A percentile compares a stretch with the other conserved stretches of the same genome.
Conservation (phyloP, 2,113 vertebrate species). For the Myotis davidii region DNA sequence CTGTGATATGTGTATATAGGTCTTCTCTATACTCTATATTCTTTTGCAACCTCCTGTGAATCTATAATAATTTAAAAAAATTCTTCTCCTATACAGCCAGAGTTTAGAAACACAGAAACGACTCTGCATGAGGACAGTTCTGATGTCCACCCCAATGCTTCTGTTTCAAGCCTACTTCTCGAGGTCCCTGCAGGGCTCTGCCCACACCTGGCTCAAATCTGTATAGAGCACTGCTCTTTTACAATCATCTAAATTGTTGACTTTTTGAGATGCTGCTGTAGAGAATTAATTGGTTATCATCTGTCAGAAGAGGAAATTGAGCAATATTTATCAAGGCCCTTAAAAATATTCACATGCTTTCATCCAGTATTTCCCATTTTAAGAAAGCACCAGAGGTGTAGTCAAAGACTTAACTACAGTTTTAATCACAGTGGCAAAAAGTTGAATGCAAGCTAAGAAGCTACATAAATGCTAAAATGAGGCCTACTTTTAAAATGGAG, state of each 20-base stretch:
- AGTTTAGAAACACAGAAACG: not conserved
- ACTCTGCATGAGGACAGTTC: not conserved
- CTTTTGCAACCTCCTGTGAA: not conserved
- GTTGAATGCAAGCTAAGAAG: not conserved
- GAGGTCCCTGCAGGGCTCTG: not conserved
- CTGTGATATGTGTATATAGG: not conserved
- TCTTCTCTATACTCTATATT: not conserved
- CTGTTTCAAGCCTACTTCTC: not conserved
- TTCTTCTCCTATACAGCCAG: not conserved
- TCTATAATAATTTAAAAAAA: conserved; percentile 19
- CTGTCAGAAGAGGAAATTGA: not conserved
- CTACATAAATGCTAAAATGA: not conserved
- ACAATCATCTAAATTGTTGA: not conserved
- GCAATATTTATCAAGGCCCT: not conserved
- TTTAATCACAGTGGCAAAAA: not conserved
- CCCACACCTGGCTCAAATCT: not conserved
- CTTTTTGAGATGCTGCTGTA: not conserved
- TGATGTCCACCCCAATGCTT: not conserved
- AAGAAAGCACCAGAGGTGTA: not conserved
- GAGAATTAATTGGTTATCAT: not conserved
- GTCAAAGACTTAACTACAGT: not conserved
- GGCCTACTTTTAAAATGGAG: not conserved
- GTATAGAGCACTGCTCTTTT: not conserved
- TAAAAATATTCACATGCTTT: not conserved
- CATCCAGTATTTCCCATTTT: not conserved